These are phyloP conservation scores for Mycalesis mineus DNA, from an alignment of 2,888 invertebrate genomes.

Conservation along the genomic window DNA sequence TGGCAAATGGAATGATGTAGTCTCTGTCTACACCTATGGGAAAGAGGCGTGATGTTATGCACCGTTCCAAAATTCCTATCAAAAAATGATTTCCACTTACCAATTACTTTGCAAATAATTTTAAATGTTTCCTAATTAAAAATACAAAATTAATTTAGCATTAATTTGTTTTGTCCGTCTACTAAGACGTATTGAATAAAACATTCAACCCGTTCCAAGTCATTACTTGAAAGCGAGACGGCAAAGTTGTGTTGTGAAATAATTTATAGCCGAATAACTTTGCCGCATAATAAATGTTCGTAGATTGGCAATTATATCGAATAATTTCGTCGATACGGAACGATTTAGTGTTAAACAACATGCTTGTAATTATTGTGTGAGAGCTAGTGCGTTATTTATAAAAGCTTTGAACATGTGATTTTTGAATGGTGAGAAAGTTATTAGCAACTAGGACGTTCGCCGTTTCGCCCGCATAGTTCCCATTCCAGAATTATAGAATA, in stretches of 20 bases:
- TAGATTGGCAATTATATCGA: constrained; percentile 19
- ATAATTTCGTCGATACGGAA: constrained; percentile 9
- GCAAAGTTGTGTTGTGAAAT: constrained; percentile 17
- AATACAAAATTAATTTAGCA: not conserved
- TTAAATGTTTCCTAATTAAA: not conserved
- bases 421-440: no score
- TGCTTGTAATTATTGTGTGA: not conserved
- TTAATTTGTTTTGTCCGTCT: constrained; percentile 5
- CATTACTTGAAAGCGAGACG: constrained; percentile 7
- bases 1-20: no score
- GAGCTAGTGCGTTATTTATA: not conserved
- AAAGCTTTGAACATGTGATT: no score
- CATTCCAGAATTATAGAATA: no score
- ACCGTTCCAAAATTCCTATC: no score
- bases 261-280: constrained; percentile 15
- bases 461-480: no score
- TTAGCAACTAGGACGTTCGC: no score
- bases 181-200: constrained; percentile 12
- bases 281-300: constrained; percentile 19
- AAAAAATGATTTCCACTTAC: no score
- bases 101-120: no score
- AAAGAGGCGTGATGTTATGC: no score
- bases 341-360: constrained; percentile 1
- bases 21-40: no score
- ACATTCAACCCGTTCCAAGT: constrained; percentile 14